Conservation (phyloP, 2,888 invertebrate species). For the Tipula confusa region DNA sequence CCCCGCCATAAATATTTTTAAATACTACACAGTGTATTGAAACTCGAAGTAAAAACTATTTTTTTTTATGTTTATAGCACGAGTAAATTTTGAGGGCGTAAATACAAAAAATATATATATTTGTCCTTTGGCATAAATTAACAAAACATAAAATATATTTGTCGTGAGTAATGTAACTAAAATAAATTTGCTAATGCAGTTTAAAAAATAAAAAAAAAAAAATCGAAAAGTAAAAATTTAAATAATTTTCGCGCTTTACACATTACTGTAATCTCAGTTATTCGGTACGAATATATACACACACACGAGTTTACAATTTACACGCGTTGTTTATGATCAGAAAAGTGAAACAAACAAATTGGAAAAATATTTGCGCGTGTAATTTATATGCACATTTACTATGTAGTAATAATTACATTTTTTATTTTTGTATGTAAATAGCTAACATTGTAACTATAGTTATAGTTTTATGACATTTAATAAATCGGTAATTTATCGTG, state of each 20-base stretch:
- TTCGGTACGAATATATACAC: background rate
- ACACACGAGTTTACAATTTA: background rate
- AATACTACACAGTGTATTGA: background rate
- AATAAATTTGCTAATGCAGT: background rate
- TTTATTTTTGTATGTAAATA: background rate
- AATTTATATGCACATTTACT: background rate
- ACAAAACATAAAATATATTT: background rate
- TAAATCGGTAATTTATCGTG: background rate
- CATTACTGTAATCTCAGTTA: background rate
- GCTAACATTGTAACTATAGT: background rate
- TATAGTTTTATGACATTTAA: background rate
- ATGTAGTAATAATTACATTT: background rate
- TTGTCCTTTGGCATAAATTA: background rate
- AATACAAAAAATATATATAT: background rate
- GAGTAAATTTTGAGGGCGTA: background rate
- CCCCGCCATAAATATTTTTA: background rate
- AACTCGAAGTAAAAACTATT: background rate
- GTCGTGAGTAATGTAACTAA: background rate
- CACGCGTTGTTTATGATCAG: background rate
- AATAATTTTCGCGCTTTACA: background rate
- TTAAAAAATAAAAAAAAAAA: background rate
- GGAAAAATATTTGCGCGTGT: background rate
- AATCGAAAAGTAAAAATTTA: background rate
- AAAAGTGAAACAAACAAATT: background rate
- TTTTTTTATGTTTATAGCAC: background rate